Conservation (phyloP, 2,888 invertebrate species). For the Thelaira solivaga region DNA sequence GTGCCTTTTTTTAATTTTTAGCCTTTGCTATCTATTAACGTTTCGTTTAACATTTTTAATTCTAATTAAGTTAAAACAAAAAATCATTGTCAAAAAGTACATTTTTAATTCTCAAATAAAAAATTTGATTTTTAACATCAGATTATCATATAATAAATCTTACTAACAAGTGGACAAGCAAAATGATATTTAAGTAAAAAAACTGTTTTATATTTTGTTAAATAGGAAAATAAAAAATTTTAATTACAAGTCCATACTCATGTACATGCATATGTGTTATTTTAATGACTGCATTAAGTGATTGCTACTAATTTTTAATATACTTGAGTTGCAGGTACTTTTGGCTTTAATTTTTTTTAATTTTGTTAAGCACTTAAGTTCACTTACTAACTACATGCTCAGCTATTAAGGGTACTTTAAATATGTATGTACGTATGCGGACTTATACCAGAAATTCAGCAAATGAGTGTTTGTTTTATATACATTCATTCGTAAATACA, state of each 20-base stretch:
- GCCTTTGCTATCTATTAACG: too few species aligned
- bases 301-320: constrained; percentile 8
- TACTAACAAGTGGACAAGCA: background rate
- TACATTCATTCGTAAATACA: background rate
- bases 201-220: background rate
- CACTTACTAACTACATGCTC: constrained; percentile 25
- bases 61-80: too few species aligned
- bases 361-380: constrained; percentile 37
- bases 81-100: too few species aligned
- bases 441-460: background rate
- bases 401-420: constrained; percentile 34
- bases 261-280: too few species aligned
- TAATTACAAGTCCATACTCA: constrained; percentile 62
- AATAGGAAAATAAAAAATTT: constrained; percentile 17
- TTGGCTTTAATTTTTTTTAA: constrained; percentile 23
- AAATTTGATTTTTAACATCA: too few species aligned
- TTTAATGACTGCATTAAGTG: constrained; percentile 62
- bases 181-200: background rate
- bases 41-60: too few species aligned
- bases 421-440: too few species aligned
- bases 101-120: too few species aligned
- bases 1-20: too few species aligned
- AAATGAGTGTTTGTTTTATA: constrained; percentile 1
- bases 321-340: constrained; percentile 10
- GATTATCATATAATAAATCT: too few species aligned